Percentiles rank a stretch among this genome's conserved stretches.
These are phyloP conservation scores for Neofelis nebulosa DNA, from an alignment of 2,113 vertebrate genomes.

Conservation along the genomic window DNA sequence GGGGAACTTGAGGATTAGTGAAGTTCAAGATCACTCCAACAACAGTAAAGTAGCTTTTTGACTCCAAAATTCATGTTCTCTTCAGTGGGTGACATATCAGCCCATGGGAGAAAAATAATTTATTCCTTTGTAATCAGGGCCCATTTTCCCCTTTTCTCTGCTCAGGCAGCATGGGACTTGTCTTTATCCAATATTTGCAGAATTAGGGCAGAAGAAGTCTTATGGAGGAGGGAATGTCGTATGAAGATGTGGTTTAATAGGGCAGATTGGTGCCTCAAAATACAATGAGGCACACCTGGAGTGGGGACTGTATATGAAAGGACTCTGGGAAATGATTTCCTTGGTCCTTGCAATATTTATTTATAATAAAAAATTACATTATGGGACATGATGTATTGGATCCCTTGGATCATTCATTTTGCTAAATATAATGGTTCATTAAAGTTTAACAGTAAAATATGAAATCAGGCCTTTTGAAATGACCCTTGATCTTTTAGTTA, in stretches of 20 bases:
- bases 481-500: not conserved
- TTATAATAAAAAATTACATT: conserved; percentile 39
- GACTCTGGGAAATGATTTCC: not conserved
- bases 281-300: not conserved
- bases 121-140: not conserved
- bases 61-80: not conserved
- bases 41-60: not conserved
- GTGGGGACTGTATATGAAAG: not conserved
- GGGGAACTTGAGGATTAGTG: not conserved
- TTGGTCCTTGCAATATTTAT: conserved; percentile 47
- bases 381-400: not conserved
- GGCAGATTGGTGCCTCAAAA: conserved; percentile 16
- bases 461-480: conserved; percentile 34
- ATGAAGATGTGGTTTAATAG: not conserved
- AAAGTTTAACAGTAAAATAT: not conserved
- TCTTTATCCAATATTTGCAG: conserved; percentile 41
- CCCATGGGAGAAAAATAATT: not conserved
- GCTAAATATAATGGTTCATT: conserved; percentile 2
- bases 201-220: conserved; percentile 26
- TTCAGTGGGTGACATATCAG: not conserved
- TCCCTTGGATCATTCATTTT: not conserved
- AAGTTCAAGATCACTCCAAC: not conserved
- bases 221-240: not conserved
- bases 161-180: not conserved
- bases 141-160: not conserved